Conservation (phyloP, 64 coral and sea anemone genomes). For the Dendrophyllia cribrosa region DNA sequence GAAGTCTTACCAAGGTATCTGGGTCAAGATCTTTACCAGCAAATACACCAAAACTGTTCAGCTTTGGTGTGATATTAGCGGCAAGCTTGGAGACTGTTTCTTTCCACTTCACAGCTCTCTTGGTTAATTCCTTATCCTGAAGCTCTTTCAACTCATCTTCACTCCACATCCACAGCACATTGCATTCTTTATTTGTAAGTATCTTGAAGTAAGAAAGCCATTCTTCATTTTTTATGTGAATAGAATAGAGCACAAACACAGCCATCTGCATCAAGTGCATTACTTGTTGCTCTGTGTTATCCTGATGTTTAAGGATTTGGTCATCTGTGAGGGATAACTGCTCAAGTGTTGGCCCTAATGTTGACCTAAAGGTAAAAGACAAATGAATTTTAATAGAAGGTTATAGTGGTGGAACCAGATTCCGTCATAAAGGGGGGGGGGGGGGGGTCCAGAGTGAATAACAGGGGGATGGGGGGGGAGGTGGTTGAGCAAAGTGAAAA, state of each 20-base stretch:
- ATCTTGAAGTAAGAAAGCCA: constrained; percentile 69
- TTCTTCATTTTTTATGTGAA: constrained; percentile 49
- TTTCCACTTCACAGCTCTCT: constrained; percentile 54
- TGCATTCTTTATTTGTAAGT: constrained; percentile 33
- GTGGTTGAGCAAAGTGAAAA: too few relatives aligned
- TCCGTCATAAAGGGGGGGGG: too few relatives aligned
- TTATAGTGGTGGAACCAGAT: too few relatives aligned
- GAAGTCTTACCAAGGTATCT: constrained; percentile 17
- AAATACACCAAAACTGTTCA: constrained; percentile 43
- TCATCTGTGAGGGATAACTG: constrained; percentile 42
- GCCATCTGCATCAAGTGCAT: constrained; percentile 50
- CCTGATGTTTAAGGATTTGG: constrained; percentile 40
- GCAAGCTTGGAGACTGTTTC: constrained; percentile 27
- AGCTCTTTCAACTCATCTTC: constrained; percentile 51
- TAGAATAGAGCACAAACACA: constrained; percentile 58
- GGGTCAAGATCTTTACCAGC: constrained; percentile 23
- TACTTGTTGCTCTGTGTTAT: not conserved
- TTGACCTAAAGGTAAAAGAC: constrained; percentile 30
- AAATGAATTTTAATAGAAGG: not conserved
- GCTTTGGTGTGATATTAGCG: constrained; percentile 61
- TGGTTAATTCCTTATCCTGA: constrained; percentile 46
- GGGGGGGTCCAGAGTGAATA: too few relatives aligned
- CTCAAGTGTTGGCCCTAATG: constrained; percentile 59
- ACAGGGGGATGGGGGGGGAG: too few relatives aligned
- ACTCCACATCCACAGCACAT: constrained; percentile 67